Conservation (phyloP, 2,888 invertebrate species). For the Encarsia formosa region DNA sequence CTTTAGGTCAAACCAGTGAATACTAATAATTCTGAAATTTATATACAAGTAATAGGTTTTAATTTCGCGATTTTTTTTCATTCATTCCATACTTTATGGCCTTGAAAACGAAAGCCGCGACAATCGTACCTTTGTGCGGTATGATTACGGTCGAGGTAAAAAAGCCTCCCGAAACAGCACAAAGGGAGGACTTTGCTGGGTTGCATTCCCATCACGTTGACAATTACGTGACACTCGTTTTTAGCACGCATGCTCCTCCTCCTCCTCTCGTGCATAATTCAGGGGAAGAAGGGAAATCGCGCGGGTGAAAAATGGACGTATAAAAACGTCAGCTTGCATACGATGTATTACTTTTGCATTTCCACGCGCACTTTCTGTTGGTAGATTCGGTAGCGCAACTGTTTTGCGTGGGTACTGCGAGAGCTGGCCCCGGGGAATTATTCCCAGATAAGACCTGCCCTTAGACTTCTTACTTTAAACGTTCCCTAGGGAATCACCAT, state of each 20-base stretch:
- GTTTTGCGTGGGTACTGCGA: too few species aligned
- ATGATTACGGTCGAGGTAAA: neutral
- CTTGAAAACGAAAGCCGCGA: neutral
- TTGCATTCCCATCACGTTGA: conserved; percentile 19
- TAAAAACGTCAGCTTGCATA: conserved; percentile 9
- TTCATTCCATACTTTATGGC: neutral
- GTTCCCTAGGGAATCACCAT: too few species aligned
- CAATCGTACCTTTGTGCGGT: too few species aligned
- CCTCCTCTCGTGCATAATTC: neutral
- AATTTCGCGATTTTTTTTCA: neutral
- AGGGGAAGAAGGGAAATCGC: conserved; percentile 3
- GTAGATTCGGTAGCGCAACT: too few species aligned
- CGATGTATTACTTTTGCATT: conserved; percentile 11
- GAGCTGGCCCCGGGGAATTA: too few species aligned
- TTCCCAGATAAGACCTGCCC: too few species aligned
- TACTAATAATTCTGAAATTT: neutral
- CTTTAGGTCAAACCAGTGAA: too few species aligned
- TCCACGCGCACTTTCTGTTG: too few species aligned
- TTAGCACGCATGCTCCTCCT: neutral
- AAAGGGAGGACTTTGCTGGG: too few species aligned
- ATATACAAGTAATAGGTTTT: neutral
- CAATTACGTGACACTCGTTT: conserved; percentile 17
- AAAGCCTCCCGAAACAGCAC: neutral
- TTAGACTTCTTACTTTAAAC: too few species aligned
- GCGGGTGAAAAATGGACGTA: conserved; percentile 14